Conservation (phyloP, 1,140 invertebrate genomes). For the Caenorhabditis inopinata region DNA sequence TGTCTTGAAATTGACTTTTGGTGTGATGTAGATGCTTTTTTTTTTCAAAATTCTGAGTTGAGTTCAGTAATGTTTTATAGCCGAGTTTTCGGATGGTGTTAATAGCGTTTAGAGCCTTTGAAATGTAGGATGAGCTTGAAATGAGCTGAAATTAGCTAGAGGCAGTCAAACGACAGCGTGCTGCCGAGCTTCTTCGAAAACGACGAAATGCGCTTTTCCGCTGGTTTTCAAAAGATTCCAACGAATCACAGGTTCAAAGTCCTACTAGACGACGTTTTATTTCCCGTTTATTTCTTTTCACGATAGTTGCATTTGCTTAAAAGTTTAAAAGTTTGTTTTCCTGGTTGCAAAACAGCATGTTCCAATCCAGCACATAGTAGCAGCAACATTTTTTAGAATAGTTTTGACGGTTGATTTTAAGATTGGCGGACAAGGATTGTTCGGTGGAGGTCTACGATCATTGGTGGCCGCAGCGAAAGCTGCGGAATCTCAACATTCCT, state of each 20-base stretch:
- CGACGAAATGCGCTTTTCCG: constrained; percentile 37
- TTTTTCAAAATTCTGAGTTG: no score
- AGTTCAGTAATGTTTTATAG: no score
- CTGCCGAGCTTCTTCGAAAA: constrained; percentile 16
- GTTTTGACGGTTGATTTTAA: constrained; percentile 43
- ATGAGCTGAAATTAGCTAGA: constrained; percentile 21
- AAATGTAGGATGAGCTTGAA: constrained; percentile 6
- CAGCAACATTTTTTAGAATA: background rate
- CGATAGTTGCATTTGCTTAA: constrained; percentile 15
- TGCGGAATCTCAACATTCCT: constrained; percentile 43
- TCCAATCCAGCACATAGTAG: constrained; percentile 42
- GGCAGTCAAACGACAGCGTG: constrained; percentile 29
- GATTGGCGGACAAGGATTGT: constrained; percentile 63
- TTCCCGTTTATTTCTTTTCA: constrained; percentile 21
- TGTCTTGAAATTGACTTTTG: background rate
- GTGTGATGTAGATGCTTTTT: constrained; percentile 20
- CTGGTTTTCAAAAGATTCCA: constrained; percentile 34
- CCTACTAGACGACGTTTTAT: background rate
- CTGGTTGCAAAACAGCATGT: background rate
- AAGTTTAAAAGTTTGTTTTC: background rate
- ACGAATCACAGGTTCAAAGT: constrained; percentile 1
- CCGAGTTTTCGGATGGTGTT: no score
- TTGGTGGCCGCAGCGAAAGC: constrained; percentile 62
- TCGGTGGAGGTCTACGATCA: constrained; percentile 57
- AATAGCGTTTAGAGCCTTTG: background rate